These are phyloP conservation scores for Caranx melampygus DNA, from an alignment of 2,113 vertebrate species.

Conservation along the genomic window DNA sequence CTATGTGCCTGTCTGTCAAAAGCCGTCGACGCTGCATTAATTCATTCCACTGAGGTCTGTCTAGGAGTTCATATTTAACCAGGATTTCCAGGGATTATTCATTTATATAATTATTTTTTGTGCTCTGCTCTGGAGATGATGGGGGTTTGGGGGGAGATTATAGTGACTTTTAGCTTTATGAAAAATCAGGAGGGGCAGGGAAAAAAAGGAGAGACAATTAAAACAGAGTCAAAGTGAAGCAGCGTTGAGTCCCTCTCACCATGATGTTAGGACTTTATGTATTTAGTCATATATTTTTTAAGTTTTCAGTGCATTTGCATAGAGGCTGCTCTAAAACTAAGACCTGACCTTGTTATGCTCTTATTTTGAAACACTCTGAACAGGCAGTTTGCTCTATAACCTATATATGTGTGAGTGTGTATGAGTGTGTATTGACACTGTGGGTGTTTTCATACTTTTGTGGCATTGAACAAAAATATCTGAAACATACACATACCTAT, in stretches of 20 bases:
- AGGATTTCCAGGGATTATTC: constrained; percentile 79
- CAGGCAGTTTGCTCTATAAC: background rate
- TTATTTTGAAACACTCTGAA: background rate
- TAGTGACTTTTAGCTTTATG: constrained; percentile 71
- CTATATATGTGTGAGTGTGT: background rate
- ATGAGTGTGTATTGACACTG: no score
- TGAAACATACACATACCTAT: background rate
- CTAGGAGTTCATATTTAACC: constrained; percentile 69
- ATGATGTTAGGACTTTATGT: background rate
- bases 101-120: constrained; percentile 77
- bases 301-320: background rate
- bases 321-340: no score
- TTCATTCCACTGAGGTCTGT: constrained; percentile 50
- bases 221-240: constrained; percentile 25
- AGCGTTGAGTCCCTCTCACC: background rate
- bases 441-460: background rate
- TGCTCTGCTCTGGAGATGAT: constrained; percentile 51
- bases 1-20: background rate
- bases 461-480: background rate
- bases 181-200: constrained; percentile 30
- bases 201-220: constrained; percentile 28
- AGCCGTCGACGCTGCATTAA: constrained; percentile 29
- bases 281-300: background rate
- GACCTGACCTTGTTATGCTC: background rate
- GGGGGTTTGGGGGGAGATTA: constrained; percentile 65